Percentiles rank a stretch among this genome's conserved stretches.
Evolutionary conservation across 2,888 invertebrate genomes (phyloP).

Genomic region (Eristalis tenax): DNA sequence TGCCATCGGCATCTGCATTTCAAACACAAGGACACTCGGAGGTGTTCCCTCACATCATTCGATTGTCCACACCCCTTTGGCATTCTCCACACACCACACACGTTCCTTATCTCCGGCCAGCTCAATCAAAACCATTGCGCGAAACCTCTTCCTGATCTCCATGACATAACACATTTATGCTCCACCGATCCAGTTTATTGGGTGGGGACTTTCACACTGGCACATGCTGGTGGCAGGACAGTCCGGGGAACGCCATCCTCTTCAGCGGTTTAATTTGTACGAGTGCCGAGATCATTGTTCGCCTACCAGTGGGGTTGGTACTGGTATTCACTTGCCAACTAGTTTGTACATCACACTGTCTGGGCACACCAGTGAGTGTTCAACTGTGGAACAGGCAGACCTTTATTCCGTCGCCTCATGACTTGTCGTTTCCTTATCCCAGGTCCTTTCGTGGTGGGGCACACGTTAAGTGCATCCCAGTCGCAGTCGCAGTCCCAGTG

Average conservation of each 20-base stretch:
- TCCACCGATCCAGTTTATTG: constrained; percentile 29
- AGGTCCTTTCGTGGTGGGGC: constrained; percentile 14
- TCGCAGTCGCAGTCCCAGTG: no score
- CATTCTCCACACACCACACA: constrained; percentile 18
- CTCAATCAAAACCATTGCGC: constrained; percentile 45
- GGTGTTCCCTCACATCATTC: constrained; percentile 46
- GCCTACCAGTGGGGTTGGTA: constrained; percentile 7
- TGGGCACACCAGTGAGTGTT: not conserved
- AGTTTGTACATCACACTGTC: constrained; percentile 10
- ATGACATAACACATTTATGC: constrained; percentile 50
- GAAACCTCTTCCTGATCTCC: constrained; percentile 48
- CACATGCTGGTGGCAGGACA: constrained; percentile 2
- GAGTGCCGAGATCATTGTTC: constrained; percentile 34
- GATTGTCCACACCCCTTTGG: constrained; percentile 51
- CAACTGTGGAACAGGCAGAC: not conserved
- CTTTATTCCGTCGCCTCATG: not conserved
- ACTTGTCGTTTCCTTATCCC: constrained; percentile 31
- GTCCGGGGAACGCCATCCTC: not conserved
- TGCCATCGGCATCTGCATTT: constrained; percentile 23
- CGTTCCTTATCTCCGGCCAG: constrained; percentile 16
- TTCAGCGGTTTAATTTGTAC: constrained; percentile 32
- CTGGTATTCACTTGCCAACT: constrained; percentile 2
- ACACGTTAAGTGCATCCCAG: not conserved
- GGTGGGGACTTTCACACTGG: not conserved
- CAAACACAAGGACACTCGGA: constrained; percentile 52